Percentiles rank a stretch among this genome's conserved stretches.
phyloP scores from a whole-genome alignment of 2,113 vertebrate species.

The Pelodiscus sinensis region DNA sequence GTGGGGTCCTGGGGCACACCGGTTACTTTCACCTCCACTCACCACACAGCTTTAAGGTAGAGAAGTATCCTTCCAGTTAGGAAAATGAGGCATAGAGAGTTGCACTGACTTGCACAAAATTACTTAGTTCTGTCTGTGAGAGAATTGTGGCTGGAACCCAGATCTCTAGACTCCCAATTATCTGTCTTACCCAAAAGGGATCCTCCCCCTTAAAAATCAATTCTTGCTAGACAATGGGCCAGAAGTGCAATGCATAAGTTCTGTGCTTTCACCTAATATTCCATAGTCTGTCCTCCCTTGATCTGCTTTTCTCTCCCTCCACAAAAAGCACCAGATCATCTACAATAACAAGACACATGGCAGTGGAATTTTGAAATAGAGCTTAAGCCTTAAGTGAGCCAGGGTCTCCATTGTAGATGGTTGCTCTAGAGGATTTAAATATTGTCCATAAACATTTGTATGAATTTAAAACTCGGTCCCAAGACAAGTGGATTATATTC shows the following conservation, averaged over 20 bases:
- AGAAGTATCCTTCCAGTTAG: background rate
- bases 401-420: background rate
- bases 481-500: background rate
- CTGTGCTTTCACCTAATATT: background rate
- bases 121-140: fast-evolving
- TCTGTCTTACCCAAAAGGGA: background rate
- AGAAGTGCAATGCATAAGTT: fast-evolving
- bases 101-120: background rate
- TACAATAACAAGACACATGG: background rate
- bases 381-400: background rate
- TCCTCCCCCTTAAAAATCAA: fast-evolving
- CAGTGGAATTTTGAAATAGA: background rate
- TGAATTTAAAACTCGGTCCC: background rate
- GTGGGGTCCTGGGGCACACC: no score
- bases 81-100: background rate
- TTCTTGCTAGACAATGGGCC: background rate
- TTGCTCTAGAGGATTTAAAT: background rate
- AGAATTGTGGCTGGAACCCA: background rate
- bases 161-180: background rate
- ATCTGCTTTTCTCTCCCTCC: background rate
- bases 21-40: no score
- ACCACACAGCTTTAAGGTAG: background rate
- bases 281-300: background rate
- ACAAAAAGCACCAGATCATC: background rate
- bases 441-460: background rate